Evolutionary conservation across 2,888 invertebrate species (phyloP), one percentile per base, ranked within the genome.

Genomic region (Dryococelus australis): DNA sequence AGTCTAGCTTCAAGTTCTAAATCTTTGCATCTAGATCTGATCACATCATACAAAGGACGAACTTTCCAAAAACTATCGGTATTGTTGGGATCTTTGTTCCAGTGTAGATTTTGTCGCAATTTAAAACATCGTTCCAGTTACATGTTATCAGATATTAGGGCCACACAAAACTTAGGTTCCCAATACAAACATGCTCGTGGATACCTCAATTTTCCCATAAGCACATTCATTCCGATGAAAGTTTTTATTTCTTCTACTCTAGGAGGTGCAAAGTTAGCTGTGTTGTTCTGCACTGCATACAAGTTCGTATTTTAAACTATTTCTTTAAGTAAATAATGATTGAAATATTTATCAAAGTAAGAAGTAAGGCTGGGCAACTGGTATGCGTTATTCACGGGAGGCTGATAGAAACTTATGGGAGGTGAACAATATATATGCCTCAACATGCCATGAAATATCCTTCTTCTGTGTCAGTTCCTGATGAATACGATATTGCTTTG

Each of bases 31-130:
- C 89, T 84, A 85, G 85, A 87, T 86, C 87, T 87, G 81, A 90
- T 87, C 85, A 88, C 35, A 84, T 89, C 88, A 86, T 87, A 88
- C 43, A 90, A 47, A 83, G 90, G 90, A 80, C 89, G 88, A 16
- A 91, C 89, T 87, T 90, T 91, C 83, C 80, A 90, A 5, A 90
- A 88, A 79, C 86, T 87, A 80, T 90, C 89, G n/a, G 81, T 88
- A 87, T 86, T 87, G 43, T 81, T 78, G 43, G 28, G 28, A 53
- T 81, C 89, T 78, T 87, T 86, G 78, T 89, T 87, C 79, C 88
- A 85, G 86, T 90, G 90, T 12, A 90, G 86, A 88, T 88, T 81
- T 81, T 87, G 87, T 81, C 89, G 86, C 28, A 90, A 83, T 86
- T 89, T 65, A 86, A 88, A 90, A 86, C 89, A 90, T 81, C 88